Percentiles rank a stretch among this genome's conserved stretches.
Conservation (phyloP, 2,888 invertebrate genomes). For the Mesorhabditis spiculigera region DNA sequence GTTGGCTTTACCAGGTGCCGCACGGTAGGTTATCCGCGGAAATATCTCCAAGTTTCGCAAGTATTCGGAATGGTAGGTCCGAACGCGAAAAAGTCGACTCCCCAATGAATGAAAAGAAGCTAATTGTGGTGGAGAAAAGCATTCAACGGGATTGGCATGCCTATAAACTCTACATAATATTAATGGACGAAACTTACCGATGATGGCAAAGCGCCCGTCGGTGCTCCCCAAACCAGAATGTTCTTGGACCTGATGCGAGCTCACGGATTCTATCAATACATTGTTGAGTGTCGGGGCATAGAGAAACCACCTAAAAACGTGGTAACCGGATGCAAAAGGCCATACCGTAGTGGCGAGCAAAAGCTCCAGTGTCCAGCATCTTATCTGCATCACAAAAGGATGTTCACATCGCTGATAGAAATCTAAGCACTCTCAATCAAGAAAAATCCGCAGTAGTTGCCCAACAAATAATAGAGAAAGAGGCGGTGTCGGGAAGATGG, state of each 20-base stretch:
- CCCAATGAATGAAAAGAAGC: slow-evolving; percentile 32
- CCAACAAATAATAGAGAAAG: not conserved
- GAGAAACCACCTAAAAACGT: slow-evolving; percentile 8
- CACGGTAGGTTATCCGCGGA: slow-evolving; percentile 45
- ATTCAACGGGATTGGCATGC: slow-evolving; percentile 15
- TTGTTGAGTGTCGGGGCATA: slow-evolving; percentile 31
- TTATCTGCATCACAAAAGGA: not conserved
- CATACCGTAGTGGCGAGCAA: not conserved
- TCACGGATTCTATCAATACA: slow-evolving; percentile 33
- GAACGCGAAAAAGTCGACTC: slow-evolving; percentile 39
- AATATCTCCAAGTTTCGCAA: slow-evolving; percentile 47
- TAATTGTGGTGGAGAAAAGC: slow-evolving; percentile 24
- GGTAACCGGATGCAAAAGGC: not conserved
- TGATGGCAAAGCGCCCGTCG: slow-evolving; percentile 26
- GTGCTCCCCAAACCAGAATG: slow-evolving; percentile 43
- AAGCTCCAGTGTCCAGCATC: not conserved
- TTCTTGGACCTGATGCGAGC: slow-evolving; percentile 33
- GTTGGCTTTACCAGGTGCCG: slow-evolving; percentile 30
- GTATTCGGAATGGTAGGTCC: slow-evolving; percentile 54
- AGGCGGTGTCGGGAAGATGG: not conserved
- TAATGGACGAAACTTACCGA: not conserved
- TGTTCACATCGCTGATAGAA: slow-evolving; percentile 2
- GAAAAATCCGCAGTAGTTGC: not conserved
- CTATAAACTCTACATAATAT: slow-evolving; percentile 16
- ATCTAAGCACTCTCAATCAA: not conserved